phyloP scores from a whole-genome alignment of 1,140 invertebrate species.

The Pararge aegeria region DNA sequence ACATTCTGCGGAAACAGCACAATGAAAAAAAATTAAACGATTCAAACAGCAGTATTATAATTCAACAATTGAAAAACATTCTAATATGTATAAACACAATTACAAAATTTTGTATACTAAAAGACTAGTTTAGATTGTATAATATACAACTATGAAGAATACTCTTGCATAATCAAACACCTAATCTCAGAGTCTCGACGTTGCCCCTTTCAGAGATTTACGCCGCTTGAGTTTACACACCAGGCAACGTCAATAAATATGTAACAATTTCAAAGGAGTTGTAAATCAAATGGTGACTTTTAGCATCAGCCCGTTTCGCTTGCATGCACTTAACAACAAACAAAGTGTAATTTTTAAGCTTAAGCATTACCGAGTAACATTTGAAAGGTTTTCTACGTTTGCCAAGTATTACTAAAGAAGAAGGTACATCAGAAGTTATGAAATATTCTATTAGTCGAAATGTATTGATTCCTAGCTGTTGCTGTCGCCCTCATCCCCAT shows the following conservation, averaged over 20 bases:
- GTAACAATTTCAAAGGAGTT: conserved; percentile 18
- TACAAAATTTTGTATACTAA: too few relatives aligned
- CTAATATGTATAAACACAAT: too few relatives aligned
- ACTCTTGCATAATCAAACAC: neutral
- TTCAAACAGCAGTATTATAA: too few relatives aligned
- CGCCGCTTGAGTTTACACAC: neutral
- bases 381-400: neutral
- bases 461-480: too few relatives aligned
- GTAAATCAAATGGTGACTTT: conserved; percentile 20
- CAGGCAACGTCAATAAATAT: conserved; percentile 13
- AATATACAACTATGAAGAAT: neutral
- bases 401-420: too few relatives aligned
- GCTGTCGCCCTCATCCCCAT: too few relatives aligned
- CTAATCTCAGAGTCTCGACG: neutral
- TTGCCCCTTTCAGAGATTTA: conserved; percentile 9
- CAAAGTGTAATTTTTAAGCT: neutral
- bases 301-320: neutral
- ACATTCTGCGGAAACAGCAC: too few relatives aligned
- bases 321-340: neutral
- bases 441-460: too few relatives aligned
- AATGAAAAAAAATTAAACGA: too few relatives aligned
- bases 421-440: too few relatives aligned
- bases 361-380: neutral
- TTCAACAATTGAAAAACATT: too few relatives aligned
- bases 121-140: too few relatives aligned